Conservation (phyloP, 1,140 invertebrate genomes). For the Leptoteleia sp. region DNA sequence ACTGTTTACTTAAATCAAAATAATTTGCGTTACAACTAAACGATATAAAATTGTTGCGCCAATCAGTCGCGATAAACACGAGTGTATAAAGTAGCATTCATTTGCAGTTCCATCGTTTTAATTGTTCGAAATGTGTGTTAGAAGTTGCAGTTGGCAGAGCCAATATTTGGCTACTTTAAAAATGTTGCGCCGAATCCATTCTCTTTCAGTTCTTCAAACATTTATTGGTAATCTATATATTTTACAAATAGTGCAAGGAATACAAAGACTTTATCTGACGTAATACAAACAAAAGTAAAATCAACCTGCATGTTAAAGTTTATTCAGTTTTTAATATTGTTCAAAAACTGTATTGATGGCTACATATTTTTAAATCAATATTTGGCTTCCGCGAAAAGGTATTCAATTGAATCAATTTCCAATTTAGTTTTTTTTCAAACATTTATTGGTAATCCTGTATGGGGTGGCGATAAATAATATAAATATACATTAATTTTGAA, state of each 20-base stretch:
- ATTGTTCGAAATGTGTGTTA: conserved; percentile 44
- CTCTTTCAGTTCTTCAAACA: conserved; percentile 59
- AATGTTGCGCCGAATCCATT: conserved; percentile 55
- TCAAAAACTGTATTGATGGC: conserved; percentile 58
- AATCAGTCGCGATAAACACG: conserved; percentile 31
- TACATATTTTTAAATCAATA: conserved; percentile 59
- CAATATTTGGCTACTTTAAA: conserved; percentile 61
- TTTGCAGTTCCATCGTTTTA: conserved; percentile 35
- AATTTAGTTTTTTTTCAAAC: conserved; percentile 50
- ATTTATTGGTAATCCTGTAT: conserved; percentile 31
- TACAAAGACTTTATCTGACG: conserved; percentile 59
- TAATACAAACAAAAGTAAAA: conserved; percentile 56
- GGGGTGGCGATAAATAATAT: conserved; percentile 27
- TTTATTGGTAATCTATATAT: conserved; percentile 63
- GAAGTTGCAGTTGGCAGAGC: conserved; percentile 44
- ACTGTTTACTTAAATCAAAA: too few species aligned
- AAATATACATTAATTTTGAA: conserved; percentile 36
- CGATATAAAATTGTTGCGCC: conserved; percentile 10
- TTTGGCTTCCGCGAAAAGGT: conserved; percentile 51
- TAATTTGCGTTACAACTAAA: too few species aligned
- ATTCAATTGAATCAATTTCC: conserved; percentile 60
- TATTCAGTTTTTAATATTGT: conserved; percentile 63
- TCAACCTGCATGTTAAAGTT: conserved; percentile 51
- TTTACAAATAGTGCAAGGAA: conserved; percentile 63
- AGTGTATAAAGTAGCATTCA: conserved; percentile 11